Conservation (phyloP, 2,113 vertebrate genomes). For the Pontoporia blainvillei region DNA sequence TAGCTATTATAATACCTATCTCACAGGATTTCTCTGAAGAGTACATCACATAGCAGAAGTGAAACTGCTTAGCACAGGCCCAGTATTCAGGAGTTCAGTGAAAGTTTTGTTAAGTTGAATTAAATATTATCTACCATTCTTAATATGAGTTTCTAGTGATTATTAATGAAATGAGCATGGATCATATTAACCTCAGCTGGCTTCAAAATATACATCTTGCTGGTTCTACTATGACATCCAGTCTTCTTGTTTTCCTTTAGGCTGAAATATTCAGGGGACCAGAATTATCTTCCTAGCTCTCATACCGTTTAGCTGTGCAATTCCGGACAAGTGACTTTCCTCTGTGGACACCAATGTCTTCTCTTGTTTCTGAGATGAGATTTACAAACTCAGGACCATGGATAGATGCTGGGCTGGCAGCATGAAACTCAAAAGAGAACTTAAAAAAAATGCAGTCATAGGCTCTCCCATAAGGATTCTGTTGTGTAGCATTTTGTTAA, state of each 20-base stretch:
- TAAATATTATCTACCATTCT: background rate
- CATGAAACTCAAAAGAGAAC: background rate
- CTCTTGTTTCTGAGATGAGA: background rate
- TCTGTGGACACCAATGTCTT: background rate
- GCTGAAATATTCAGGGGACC: background rate
- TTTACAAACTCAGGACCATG: background rate
- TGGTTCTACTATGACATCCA: background rate
- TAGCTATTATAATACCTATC: background rate
- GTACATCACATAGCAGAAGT: background rate
- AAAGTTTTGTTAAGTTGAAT: background rate
- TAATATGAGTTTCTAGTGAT: background rate
- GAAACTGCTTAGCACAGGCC: background rate
- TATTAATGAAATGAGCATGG: background rate
- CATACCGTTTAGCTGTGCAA: background rate
- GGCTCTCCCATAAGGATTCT: background rate
- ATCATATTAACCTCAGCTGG: background rate
- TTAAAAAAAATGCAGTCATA: background rate
- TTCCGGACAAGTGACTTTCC: background rate
- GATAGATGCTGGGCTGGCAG: background rate
- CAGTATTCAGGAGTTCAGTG: background rate
- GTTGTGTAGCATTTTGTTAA: background rate
- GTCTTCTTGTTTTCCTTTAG: background rate
- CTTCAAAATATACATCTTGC: background rate
- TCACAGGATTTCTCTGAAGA: background rate
- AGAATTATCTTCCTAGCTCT: background rate